phyloP scores from a whole-genome alignment of 2,113 vertebrate genomes.

The Brevimyrus niger region DNA sequence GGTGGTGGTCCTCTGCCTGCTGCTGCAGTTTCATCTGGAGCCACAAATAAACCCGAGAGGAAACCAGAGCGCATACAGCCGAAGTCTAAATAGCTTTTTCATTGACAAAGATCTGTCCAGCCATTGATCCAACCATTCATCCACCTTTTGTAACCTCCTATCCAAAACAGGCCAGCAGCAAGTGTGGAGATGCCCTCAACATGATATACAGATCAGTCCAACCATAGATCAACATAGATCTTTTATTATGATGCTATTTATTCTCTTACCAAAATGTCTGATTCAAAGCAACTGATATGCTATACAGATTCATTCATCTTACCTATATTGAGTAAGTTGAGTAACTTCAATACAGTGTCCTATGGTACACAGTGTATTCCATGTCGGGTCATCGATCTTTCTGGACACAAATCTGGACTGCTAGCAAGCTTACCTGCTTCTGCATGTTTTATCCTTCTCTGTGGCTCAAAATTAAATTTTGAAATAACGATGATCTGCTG shows the following conservation, averaged over 20 bases:
- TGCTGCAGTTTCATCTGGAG: neutral
- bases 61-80: neutral
- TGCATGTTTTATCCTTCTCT: neutral
- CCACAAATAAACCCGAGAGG: neutral
- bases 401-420: neutral
- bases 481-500: neutral
- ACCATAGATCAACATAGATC: neutral
- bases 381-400: neutral
- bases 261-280: neutral
- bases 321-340: neutral
- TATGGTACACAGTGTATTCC: neutral
- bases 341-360: neutral
- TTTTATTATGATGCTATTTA: neutral
- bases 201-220: neutral
- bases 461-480: neutral
- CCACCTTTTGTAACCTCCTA: neutral
- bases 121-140: neutral
- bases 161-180: neutral
- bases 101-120: neutral
- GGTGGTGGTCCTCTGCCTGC: neutral
- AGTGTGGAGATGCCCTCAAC: neutral
- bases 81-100: neutral
- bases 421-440: neutral
- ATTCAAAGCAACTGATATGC: neutral
- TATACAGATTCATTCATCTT: neutral